Percentiles rank a stretch among this genome's conserved stretches.
phyloP scores from a whole-genome alignment of 2,113 vertebrate genomes.

The Echinops telfairi region DNA sequence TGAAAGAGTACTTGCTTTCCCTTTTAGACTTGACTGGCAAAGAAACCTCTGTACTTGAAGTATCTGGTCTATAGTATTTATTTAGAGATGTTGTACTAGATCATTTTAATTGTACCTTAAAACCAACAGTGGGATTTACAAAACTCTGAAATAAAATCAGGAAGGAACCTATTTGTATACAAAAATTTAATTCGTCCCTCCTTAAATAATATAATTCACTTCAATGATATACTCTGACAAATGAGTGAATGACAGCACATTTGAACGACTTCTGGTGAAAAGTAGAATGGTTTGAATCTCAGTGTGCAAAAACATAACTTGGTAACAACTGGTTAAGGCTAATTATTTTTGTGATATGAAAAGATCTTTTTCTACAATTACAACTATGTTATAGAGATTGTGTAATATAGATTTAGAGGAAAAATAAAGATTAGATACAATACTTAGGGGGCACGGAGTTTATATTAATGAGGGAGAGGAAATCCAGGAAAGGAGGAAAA shows the following conservation, averaged over 20 bases:
- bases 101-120: conserved; percentile 40
- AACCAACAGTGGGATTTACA: not conserved
- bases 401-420: not conserved
- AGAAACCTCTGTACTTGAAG: not conserved
- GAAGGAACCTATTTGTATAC: not conserved
- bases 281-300: not conserved
- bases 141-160: conserved; percentile 10
- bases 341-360: conserved; percentile 15
- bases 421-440: not conserved
- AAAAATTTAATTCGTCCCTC: not conserved
- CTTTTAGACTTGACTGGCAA: not conserved
- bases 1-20: not conserved
- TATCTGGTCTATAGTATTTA: not conserved
- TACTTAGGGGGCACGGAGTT: not conserved
- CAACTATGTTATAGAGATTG: not conserved
- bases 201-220: not conserved
- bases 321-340: not conserved
- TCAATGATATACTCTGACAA: not conserved
- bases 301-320: not conserved
- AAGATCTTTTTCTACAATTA: conserved; percentile 27
- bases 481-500: not conserved
- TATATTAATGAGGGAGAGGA: not conserved
- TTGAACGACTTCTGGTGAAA: not conserved
- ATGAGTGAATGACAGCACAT: conserved; percentile 20
- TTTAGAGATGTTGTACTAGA: not conserved